phyloP scores from a whole-genome alignment of 1,140 invertebrate species.

The Bombus waltoni region DNA sequence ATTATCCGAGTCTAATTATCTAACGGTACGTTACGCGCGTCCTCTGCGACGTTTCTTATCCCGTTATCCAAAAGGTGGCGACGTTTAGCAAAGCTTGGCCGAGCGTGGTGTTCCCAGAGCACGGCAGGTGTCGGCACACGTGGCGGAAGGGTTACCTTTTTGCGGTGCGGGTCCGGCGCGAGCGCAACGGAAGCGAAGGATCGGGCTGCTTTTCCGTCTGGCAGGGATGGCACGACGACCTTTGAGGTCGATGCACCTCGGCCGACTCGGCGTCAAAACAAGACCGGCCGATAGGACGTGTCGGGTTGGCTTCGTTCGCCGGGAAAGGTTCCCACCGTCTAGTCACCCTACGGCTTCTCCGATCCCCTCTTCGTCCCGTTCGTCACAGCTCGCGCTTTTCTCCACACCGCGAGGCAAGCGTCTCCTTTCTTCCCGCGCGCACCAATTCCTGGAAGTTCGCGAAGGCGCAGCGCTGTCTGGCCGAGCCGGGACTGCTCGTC shows the following conservation, averaged over 20 bases:
- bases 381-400: slow-evolving; percentile 21
- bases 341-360: slow-evolving; percentile 70
- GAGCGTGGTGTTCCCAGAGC: slow-evolving; percentile 22
- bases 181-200: slow-evolving; percentile 37
- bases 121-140: slow-evolving; percentile 8
- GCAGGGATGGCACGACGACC: slow-evolving; percentile 73
- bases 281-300: slow-evolving; percentile 72
- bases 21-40: too few species aligned
- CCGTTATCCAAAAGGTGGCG: neutral
- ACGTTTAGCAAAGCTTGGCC: neutral
- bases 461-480: slow-evolving; percentile 82
- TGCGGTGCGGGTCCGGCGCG: neutral
- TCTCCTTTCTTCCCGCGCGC: slow-evolving; percentile 61
- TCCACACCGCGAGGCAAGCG: slow-evolving; percentile 6
- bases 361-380: slow-evolving; percentile 36
- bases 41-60: neutral
- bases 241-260: slow-evolving; percentile 81
- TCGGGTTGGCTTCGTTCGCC: slow-evolving; percentile 61
- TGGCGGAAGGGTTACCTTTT: slow-evolving; percentile 41
- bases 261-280: slow-evolving; percentile 78
- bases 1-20: neutral
- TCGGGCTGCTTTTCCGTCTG: slow-evolving; percentile 34
- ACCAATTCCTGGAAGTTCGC: slow-evolving; percentile 75
- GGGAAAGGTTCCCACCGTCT: slow-evolving; percentile 80
- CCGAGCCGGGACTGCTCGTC: slow-evolving; percentile 72